These are phyloP conservation scores for Carassius carassius DNA, from an alignment of 2,113 vertebrate genomes.

Conservation along the genomic window DNA sequence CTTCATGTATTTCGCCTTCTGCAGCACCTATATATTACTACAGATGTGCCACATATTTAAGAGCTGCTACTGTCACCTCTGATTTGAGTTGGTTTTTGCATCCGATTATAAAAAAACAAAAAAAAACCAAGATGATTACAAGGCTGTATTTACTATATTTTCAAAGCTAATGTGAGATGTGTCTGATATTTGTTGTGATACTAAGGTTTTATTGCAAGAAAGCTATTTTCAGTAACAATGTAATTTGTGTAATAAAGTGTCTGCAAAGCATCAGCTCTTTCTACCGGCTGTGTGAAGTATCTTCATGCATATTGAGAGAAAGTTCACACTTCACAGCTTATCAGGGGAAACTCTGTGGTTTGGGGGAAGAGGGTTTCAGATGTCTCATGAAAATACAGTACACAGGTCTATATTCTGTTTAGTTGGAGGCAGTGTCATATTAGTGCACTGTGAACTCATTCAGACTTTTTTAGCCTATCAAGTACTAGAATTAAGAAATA, in stretches of 20 bases:
- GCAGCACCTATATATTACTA: conserved; percentile 74
- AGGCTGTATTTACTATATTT: conserved; percentile 76
- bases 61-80: conserved; percentile 88
- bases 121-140: conserved; percentile 68
- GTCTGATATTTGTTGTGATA: conserved; percentile 91
- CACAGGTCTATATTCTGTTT: too few species aligned
- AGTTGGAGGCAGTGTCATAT: too few species aligned
- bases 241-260: conserved; percentile 99
- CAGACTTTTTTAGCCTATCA: not conserved
- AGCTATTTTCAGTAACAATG: conserved; percentile 99
- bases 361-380: too few species aligned
- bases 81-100: conserved; percentile 83
- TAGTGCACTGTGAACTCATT: not conserved
- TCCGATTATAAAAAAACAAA: conserved; percentile 70
- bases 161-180: conserved; percentile 80
- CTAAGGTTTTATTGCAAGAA: conserved; percentile 95
- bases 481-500: not conserved
- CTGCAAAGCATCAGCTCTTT: conserved; percentile 85
- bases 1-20: conserved; percentile 84
- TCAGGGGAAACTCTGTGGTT: too few species aligned
- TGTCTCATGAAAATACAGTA: not conserved
- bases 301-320: not conserved
- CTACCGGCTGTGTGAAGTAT: not conserved
- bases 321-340: not conserved
- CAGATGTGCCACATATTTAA: conserved; percentile 79